phyloP scores from a whole-genome alignment of 2,888 invertebrate genomes.

The Conus canariensis region DNA sequence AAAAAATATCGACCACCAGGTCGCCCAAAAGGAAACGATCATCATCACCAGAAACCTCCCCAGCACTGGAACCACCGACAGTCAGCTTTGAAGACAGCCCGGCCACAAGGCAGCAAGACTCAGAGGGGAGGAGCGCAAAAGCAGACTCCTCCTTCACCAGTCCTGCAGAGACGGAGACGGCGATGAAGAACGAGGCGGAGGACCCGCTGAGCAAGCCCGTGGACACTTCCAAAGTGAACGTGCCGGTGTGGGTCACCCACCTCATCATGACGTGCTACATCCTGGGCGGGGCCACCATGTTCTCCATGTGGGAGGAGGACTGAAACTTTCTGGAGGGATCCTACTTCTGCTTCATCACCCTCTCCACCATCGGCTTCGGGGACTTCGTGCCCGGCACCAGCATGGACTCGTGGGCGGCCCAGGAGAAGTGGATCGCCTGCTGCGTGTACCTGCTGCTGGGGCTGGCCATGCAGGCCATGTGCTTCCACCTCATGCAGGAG shows the following conservation, averaged over 20 bases:
- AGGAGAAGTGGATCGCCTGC: conserved; percentile 73
- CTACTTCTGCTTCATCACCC: conserved; percentile 79
- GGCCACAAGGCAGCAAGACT: not conserved
- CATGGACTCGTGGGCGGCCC: conserved; percentile 69
- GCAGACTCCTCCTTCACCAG: not conserved
- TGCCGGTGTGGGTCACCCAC: conserved; percentile 93
- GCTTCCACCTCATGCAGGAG: conserved; percentile 79
- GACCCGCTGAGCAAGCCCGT: conserved; percentile 38
- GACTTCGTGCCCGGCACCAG: conserved; percentile 78
- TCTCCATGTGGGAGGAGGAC: conserved; percentile 94
- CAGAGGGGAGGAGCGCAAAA: not conserved
- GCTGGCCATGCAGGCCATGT: conserved; percentile 79
- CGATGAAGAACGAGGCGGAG: conserved; percentile 9
- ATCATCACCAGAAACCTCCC: not conserved
- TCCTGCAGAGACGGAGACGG: not conserved
- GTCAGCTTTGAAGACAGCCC: not conserved
- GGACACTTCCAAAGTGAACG: conserved; percentile 76
- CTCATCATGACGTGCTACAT: conserved; percentile 93
- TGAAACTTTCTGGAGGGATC: conserved; percentile 94
- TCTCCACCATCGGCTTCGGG: conserved; percentile 79
- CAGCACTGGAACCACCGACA: not conserved
- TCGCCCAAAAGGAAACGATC: not conserved
- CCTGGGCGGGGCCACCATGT: conserved; percentile 93
- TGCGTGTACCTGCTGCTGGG: conserved; percentile 78
- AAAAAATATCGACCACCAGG: not conserved